Evolutionary conservation across 2,888 invertebrate genomes (phyloP), one percentile per base, ranked within the genome.

Genomic region (Zygaena filipendulae): DNA sequence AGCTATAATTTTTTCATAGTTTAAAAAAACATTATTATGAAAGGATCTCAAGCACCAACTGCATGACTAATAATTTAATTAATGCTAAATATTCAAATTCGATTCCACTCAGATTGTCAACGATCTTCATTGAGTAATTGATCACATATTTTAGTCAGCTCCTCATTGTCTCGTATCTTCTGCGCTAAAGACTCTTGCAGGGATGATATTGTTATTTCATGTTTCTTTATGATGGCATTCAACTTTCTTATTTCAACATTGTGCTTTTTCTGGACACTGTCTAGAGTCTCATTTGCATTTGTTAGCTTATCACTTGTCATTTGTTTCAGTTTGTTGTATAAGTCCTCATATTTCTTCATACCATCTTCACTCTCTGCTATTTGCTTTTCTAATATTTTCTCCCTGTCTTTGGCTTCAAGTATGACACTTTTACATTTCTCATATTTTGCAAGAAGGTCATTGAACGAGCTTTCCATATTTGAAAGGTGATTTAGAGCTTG

Each of bases 81-180:
- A n/a, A n/a, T n/a, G n/a, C n/a, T n/a, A n/a, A 16, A 16, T 6
- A 16, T 16, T 16, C 16, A 16, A 16, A 16, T 16, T 16, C 7
- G 7, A 6, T 6, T 16, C 7, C 7, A 6, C 16, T 6, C 7
- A 7, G 16, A 16, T 4, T 6, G 4, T 16, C 16, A 16, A 7
- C 59, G 67, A 18, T 74, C 75, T 49, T 71, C 67, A 48, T 81
- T 82, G 50, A 96, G 95, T 23, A 96, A 85, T 72, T 96, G 95
- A 80, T 96, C 96, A 82, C 95, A 92, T 54, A 96, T 91, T 63
- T 90, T 87, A 25, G 95, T 88, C 42, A 97, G 74, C 64, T 95
- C 93, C 42, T 87, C 86, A 63, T 95, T 95, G 58, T 96, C 95
- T 58, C 91, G 89, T 1, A 84, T 84, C 70, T 95, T 96, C 52